Conservation (phyloP, 2,113 vertebrate species). For the Galeopterus variegatus region DNA sequence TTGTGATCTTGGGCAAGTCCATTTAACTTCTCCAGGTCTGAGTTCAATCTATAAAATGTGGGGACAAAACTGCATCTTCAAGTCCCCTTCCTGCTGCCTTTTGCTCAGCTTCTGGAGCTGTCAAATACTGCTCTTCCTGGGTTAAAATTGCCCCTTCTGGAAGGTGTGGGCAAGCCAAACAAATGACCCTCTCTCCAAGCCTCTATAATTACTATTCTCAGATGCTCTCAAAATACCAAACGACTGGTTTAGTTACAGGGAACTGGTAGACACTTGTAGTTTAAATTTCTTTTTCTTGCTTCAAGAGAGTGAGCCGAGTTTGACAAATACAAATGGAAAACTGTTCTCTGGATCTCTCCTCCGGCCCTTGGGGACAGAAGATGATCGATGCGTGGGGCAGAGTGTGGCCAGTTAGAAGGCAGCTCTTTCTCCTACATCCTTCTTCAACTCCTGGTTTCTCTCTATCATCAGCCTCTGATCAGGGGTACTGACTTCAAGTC, state of each 20-base stretch:
- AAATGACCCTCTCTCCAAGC: background rate
- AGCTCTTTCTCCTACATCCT: background rate
- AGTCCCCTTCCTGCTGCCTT: background rate
- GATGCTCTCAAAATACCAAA: conserved; percentile 54
- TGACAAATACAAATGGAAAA: conserved; percentile 73
- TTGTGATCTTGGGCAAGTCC: background rate
- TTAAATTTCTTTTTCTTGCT: conserved; percentile 65
- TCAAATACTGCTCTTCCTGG: background rate
- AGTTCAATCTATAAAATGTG: background rate
- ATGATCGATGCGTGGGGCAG: background rate
- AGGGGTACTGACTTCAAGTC: background rate
- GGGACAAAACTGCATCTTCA: background rate
- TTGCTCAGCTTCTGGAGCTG: background rate
- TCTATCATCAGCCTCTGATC: background rate
- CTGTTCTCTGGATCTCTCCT: conserved; percentile 43
- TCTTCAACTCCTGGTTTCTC: background rate
- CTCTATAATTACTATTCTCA: background rate
- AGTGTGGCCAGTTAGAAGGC: background rate
- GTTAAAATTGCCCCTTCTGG: background rate
- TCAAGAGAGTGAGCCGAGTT: conserved; percentile 38
- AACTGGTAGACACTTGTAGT: background rate
- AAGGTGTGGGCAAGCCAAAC: background rate
- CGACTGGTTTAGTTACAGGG: conserved; percentile 52
- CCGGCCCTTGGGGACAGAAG: background rate
- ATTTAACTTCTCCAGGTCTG: background rate